A percentile compares a stretch with the other conserved stretches of the same genome.
Conservation (phyloP, 2,888 invertebrate species). For the Drosophila kuntzei region DNA sequence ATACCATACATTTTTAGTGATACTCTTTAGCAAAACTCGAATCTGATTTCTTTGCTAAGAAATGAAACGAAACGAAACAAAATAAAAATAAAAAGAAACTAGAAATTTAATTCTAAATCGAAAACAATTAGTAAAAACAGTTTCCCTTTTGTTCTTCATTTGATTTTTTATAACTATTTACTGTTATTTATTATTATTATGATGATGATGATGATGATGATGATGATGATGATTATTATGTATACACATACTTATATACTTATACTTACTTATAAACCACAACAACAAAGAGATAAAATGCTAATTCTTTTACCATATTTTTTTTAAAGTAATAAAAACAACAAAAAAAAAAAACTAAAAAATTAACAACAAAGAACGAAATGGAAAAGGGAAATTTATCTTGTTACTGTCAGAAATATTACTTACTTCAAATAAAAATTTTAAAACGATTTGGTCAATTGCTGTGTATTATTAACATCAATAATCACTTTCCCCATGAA, state of each 20-base stretch:
- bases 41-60: slow-evolving; percentile 64
- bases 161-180: slow-evolving; percentile 53
- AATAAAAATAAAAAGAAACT: too few relatives aligned
- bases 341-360: slow-evolving; percentile 11
- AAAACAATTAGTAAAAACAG: slow-evolving; percentile 15
- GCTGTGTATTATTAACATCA: slow-evolving; percentile 10
- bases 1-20: slow-evolving; percentile 69
- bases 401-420: slow-evolving; percentile 81
- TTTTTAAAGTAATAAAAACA: slow-evolving; percentile 41
- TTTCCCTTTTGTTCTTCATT: slow-evolving; percentile 44
- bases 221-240: slow-evolving; percentile 43
- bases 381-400: slow-evolving; percentile 65
- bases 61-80: slow-evolving; percentile 4
- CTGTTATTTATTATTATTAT: slow-evolving; percentile 57
- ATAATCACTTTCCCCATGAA: not conserved
- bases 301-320: slow-evolving; percentile 55
- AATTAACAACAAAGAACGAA: slow-evolving; percentile 7
- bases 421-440: slow-evolving; percentile 81
- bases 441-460: slow-evolving; percentile 57
- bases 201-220: slow-evolving; percentile 42
- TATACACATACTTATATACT: slow-evolving; percentile 45
- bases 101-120: slow-evolving; percentile 32
- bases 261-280: slow-evolving; percentile 34
- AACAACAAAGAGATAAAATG: slow-evolving; percentile 20
- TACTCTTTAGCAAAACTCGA: slow-evolving; percentile 71